Base-by-base conservation (phyloP, 2,888 invertebrate genomes). In the Argyra leucocephala region DNA sequence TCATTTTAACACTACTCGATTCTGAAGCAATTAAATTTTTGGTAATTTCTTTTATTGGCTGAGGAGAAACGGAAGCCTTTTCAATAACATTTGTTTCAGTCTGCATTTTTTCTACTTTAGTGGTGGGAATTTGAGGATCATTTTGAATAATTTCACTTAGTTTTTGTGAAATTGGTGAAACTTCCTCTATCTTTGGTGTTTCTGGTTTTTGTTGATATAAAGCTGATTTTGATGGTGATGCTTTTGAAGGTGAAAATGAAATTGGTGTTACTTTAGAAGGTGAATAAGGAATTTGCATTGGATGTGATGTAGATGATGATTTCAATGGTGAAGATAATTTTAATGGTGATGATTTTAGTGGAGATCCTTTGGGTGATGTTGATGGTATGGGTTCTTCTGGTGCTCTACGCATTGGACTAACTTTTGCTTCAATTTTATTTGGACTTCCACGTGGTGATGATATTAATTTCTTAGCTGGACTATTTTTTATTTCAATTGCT, bases 401-500 rank as follows among this genome's bases (percentile, higher is more conserved):
- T 1, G 68, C 66, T 9, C 69, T 66, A 58, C 69, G 68, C 68
- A 72, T 69, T 57, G 71, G 70, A 63, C 72, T 72, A 7, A 70
- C 66, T 57, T 69, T 68, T 9, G 69, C 69, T 66, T 70, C 70
- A 57, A 69, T 71, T 67, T 71, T 71, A 9, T 67, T 67, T 62
- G 67, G 67, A 1, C 65, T 69, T 48, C 48, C 48, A 15, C 48
- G 48, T 3, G 48, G 48, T 18, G 48, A 48, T 48, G 48, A 48
- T 48, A 22, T 58, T 48, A 58, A 1, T 64, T 66, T 67, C 48
- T 61, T 64, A 12, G 22, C 61, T 7, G 65, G 61, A 31, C 48
- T 63, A 24, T 61, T 36, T 57, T 67, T 67, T n/a, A 61, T 36
- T 9, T 64, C 36, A 12, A 62, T 48, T 22, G 57, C 26, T 21